Evolutionary conservation across 1,140 invertebrate species (phyloP).

Genomic region (Cephus cinctus): DNA sequence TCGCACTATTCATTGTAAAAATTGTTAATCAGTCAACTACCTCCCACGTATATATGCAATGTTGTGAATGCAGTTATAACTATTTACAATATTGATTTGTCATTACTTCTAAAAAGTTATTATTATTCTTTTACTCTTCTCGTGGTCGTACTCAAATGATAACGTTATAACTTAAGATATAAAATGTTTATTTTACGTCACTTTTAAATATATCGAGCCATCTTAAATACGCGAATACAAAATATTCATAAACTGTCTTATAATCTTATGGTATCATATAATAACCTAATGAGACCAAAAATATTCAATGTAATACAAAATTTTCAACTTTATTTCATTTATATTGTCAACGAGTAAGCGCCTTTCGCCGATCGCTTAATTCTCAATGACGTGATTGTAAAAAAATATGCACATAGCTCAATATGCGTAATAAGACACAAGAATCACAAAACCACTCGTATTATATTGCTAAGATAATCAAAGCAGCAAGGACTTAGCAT

Average conservation of each 20-base stretch:
- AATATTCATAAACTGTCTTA: conserved; percentile 8
- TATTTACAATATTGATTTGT: conserved; percentile 9
- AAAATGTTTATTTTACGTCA: conserved; percentile 21
- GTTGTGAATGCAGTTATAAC: conserved; percentile 10
- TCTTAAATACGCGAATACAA: conserved; percentile 9
- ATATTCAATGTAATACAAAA: no score
- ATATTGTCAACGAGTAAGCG: conserved; percentile 14
- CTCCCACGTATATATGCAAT: conserved; percentile 10
- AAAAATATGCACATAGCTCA: no score
- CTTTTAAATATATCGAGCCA: no score
- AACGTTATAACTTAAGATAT: no score
- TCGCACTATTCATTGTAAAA: conserved; percentile 16
- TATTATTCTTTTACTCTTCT: conserved; percentile 11
- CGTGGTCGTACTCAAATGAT: no score
- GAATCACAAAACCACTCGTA: background rate
- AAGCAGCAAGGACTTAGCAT: background rate
- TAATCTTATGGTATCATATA: conserved; percentile 8
- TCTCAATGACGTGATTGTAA: conserved; percentile 12
- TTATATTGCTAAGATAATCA: background rate
- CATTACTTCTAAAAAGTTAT: background rate
- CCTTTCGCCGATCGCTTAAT: conserved; percentile 3
- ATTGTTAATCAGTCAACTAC: conserved; percentile 27
- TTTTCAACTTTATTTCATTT: conserved; percentile 8
- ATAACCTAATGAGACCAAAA: conserved; percentile 24
- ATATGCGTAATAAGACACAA: background rate